Base-by-base conservation (phyloP, 2,888 invertebrate species). In the Heliconius aoede region DNA sequence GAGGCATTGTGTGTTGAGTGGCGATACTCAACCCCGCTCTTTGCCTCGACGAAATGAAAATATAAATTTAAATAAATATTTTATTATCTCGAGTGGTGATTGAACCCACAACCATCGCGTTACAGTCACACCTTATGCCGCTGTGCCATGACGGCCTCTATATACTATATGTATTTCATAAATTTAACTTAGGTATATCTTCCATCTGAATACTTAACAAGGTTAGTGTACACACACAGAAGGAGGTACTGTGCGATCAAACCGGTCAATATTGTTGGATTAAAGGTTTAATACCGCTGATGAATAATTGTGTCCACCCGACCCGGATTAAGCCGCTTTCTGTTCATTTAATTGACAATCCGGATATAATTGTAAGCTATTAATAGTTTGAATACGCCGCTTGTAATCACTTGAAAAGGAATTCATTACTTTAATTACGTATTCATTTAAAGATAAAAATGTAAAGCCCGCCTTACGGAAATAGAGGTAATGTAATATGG, bases 331-430 rank as follows among this genome's bases (percentile, higher is more conserved):
- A 90, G 88, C 87, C 87, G 91, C 89, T 92, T 90, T 91, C 91
- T 90, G 87, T 87, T 91, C 91, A 93, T 92, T 92, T 91, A 92
- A 93, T 93, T 92, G 92, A 92, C 91, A 90, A 90, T 89, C 87
- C 91, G 86, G 86, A 86, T 87, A 89, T 91, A 89, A 91, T 91
- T 91, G 91, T 88, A 87, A 86, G 86, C 90, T 88, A 90, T 91
- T 91, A 90, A 90, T 90, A 88, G 85, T 85, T 88, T 89, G 87
- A 87, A 89, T 86, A 87, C 84, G 81, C 87, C 83, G 82, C 81
- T 84, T 83, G 84, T 73, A 51, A 73, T 73, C 46, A 51, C 51
- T 51, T 64, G 30, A 64, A 62, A 62, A 51, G 73, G 64, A 46
- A 24, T 40, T 28, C 62, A 62, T 62, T 72, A 62, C 4, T 75